Evolutionary conservation across 2,797 vertebrate species (phyloP), one percentile per base, ranked within the genome.

Genomic region (Pangasius krempfi): DNA sequence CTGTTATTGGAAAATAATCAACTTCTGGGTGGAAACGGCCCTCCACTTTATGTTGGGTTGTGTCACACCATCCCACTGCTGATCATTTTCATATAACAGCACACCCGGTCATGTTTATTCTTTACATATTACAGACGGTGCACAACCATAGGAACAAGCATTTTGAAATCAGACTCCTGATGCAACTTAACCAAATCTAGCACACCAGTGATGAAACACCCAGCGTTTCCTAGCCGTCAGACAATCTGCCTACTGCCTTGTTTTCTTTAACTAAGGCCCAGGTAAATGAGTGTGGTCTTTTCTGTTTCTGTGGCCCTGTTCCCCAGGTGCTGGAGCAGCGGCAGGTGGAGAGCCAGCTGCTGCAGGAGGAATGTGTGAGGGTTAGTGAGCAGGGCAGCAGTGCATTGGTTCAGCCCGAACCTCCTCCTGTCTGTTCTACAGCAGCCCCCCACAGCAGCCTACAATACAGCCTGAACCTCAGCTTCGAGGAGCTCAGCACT

Each of bases 401-500:
- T 40, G 54, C 94, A 0, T 73, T 84, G 12, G 95, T 94, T 0
- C 90, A 89, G 0, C 96, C 96, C 1, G 76, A 95, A 0, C 13
- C 94, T 0, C 8, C 88, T 9, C 93, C 93, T 18, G 95, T 94
- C 12, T 93, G 92, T 18, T 94, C 94, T 25, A 70, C 88, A 0
- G 92, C 86, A 27, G 92, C 88, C 10, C 90, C 91, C 72, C 93
- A 86, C 0, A 92, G 91, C 0, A 94, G 58, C 75, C 50, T 91
- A 52, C 80, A 87, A 70, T 99, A 98, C 93, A 97, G 95, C 2
- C 96, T 99, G 68, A 99, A 97, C 95, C 98, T 99, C 92, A 99
- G 99, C 95, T 99, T 99, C 50, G 99, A 99, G 92, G 98, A 99
- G 84, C 96, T 99, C 89, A 98, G 97, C 83, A 96, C 95, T 0